Conservation (phyloP, 1,140 invertebrate genomes). For the Adelges cooleyi region DNA sequence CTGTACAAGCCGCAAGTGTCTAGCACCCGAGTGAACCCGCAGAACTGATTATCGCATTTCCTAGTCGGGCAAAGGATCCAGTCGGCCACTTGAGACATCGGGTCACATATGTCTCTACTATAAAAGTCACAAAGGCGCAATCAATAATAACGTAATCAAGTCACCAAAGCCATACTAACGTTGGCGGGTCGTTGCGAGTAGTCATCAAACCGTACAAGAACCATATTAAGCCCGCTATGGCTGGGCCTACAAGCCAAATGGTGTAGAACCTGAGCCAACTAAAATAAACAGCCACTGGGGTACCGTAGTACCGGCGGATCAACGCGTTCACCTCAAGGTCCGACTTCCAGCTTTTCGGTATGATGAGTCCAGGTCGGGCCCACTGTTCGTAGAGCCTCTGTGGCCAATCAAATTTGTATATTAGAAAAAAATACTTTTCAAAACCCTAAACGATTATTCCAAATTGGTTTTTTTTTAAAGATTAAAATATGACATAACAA, state of each 20-base stretch:
- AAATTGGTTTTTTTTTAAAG: too few species aligned
- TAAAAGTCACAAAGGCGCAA: too few species aligned
- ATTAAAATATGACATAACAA: too few species aligned
- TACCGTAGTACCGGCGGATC: conserved; percentile 2
- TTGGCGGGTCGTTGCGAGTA: background rate
- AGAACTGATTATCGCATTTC: background rate
- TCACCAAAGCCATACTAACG: background rate
- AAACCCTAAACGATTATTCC: too few species aligned
- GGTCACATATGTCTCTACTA: conserved; percentile 7
- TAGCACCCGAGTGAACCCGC: background rate
- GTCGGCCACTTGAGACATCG: conserved; percentile 1
- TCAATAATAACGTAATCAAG: too few species aligned
- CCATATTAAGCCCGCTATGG: conserved; percentile 5
- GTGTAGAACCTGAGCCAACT: conserved; percentile 18
- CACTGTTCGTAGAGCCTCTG: conserved; percentile 8
- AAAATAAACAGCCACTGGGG: conserved; percentile 12
- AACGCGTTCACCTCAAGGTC: background rate
- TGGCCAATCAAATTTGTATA: too few species aligned
- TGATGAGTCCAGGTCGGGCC: background rate
- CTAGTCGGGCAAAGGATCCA: conserved; percentile 14
- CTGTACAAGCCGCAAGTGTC: conserved; percentile 13
- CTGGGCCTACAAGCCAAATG: conserved; percentile 4
- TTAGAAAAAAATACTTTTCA: too few species aligned
- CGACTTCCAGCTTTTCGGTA: background rate
- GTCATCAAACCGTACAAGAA: conserved; percentile 4